Evolutionary conservation across 1,140 invertebrate genomes (phyloP).

Genomic region (Drosophila hydei): DNA sequence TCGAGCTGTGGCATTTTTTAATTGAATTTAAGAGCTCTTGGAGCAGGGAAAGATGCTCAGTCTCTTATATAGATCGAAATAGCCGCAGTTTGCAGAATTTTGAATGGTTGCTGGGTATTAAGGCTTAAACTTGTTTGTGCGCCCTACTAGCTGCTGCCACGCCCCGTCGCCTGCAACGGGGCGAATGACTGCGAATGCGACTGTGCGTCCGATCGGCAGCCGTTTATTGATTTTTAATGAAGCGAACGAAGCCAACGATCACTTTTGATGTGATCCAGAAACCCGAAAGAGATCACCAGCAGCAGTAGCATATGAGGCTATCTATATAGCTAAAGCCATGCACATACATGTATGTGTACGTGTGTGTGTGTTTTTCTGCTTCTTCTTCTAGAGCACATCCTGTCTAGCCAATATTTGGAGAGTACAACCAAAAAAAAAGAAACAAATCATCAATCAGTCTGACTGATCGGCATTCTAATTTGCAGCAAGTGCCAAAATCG

Average conservation of each 20-base stretch:
- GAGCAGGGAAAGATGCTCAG: too few species aligned
- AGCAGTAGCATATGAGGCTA: constrained; percentile 4
- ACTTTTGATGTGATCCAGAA: constrained; percentile 26
- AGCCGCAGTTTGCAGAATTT: not conserved
- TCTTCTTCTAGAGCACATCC: constrained; percentile 30
- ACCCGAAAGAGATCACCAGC: not conserved
- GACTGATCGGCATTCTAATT: constrained; percentile 28
- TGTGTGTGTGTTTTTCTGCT: not conserved
- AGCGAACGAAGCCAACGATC: constrained; percentile 60
- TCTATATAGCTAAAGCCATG: not conserved
- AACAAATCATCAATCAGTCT: not conserved
- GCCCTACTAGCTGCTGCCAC: constrained; percentile 9
- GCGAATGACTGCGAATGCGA: not conserved
- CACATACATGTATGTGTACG: not conserved
- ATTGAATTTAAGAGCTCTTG: too few species aligned
- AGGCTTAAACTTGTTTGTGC: constrained; percentile 57
- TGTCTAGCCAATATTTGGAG: constrained; percentile 69
- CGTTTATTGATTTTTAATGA: constrained; percentile 83
- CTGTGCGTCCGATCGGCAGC: constrained; percentile 34
- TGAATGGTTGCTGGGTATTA: not conserved
- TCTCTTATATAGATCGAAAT: not conserved
- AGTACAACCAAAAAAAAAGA: too few species aligned
- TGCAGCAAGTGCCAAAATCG: constrained; percentile 29
- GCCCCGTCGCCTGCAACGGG: constrained; percentile 2
- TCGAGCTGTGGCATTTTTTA: too few species aligned